A percentile compares a stretch with the other conserved stretches of the same genome.
phyloP scores from a whole-genome alignment of 2,797 vertebrate genomes.

The Hemitrygon akajei region DNA sequence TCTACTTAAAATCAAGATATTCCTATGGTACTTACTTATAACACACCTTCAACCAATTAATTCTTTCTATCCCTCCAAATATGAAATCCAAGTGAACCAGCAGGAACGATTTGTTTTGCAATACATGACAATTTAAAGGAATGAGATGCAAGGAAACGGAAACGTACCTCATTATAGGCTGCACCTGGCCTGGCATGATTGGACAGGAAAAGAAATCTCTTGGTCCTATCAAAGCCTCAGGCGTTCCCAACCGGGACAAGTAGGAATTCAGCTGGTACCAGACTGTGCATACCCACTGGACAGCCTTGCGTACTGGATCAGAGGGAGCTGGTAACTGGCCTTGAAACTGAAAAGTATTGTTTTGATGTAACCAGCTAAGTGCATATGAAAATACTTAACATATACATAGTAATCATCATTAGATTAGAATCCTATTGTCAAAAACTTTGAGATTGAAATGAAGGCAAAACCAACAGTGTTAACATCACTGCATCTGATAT shows the following conservation, averaged over 20 bases:
- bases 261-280: slow-evolving; percentile 91
- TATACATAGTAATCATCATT: too few relatives aligned
- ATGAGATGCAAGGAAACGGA: slow-evolving; percentile 14
- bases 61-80: not conserved
- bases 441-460: too few relatives aligned
- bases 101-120: not conserved
- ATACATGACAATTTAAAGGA: not conserved
- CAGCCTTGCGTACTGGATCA: slow-evolving; percentile 63
- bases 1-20: not conserved
- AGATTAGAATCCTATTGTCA: too few relatives aligned
- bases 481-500: too few relatives aligned
- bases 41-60: not conserved
- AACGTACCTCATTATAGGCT: slow-evolving; percentile 72
- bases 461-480: too few relatives aligned
- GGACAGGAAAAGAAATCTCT: slow-evolving; percentile 84
- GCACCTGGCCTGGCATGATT: slow-evolving; percentile 64
- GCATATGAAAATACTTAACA: not conserved
- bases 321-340: slow-evolving; percentile 60
- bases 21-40: not conserved
- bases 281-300: slow-evolving; percentile 75
- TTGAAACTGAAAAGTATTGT: slow-evolving; percentile 56
- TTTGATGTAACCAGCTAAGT: not conserved
- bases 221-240: slow-evolving; percentile 82
- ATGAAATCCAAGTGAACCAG: not conserved
- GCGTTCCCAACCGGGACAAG: slow-evolving; percentile 76